These are phyloP conservation scores for Callitettix versicolor DNA, from an alignment of 1,140 invertebrate genomes.

Conservation along the genomic window DNA sequence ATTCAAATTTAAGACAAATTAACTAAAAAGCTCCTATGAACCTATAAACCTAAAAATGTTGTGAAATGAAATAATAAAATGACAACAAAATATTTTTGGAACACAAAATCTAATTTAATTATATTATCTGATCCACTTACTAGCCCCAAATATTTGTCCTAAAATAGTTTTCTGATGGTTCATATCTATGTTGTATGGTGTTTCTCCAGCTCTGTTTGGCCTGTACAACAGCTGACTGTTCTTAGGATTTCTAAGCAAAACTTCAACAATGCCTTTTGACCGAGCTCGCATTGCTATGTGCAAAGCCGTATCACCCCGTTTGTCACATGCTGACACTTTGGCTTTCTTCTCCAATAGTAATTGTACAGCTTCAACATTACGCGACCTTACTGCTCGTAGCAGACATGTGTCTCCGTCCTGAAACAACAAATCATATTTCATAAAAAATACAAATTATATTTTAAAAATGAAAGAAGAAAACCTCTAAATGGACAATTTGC, in stretches of 20 bases:
- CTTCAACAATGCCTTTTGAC: slow-evolving; percentile 89
- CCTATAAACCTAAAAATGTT: too few relatives aligned
- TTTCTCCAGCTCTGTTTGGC: slow-evolving; percentile 90
- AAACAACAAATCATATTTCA: slow-evolving; percentile 16
- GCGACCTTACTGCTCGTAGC: slow-evolving; percentile 77
- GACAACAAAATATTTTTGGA: too few relatives aligned
- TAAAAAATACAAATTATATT: too few relatives aligned
- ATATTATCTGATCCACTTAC: too few relatives aligned
- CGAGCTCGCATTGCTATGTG: slow-evolving; percentile 90
- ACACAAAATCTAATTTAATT: slow-evolving; percentile 1
- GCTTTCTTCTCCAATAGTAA: slow-evolving; percentile 86
- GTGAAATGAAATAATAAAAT: too few relatives aligned
- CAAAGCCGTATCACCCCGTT: slow-evolving; percentile 90
- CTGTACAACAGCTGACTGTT: slow-evolving; percentile 91
- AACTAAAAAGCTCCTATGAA: too few relatives aligned
- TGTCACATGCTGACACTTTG: slow-evolving; percentile 87
- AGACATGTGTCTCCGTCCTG: slow-evolving; percentile 89
- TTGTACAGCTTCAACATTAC: slow-evolving; percentile 87
- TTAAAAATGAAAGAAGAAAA: too few relatives aligned
- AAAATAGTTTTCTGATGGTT: slow-evolving; percentile 89
- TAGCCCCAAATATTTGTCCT: slow-evolving; percentile 87
- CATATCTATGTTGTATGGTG: slow-evolving; percentile 95
- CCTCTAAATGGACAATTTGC: too few relatives aligned
- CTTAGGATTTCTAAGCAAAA: slow-evolving; percentile 88
- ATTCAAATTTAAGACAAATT: too few relatives aligned